phyloP scores from a whole-genome alignment of 2,797 vertebrate species.

The Serranus cabrilla region DNA sequence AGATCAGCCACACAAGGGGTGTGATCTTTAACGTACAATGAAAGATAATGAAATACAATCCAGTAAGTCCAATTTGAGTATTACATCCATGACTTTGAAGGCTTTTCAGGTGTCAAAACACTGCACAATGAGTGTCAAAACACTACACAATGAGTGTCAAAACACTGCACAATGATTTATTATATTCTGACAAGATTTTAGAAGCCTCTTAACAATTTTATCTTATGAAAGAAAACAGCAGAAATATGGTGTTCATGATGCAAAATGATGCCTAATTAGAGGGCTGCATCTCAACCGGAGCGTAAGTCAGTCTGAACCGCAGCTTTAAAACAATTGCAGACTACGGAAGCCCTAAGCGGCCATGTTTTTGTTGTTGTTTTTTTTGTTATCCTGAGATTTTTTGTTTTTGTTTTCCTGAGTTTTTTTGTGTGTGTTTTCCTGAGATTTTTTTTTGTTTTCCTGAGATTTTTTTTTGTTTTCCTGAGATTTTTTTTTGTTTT shows the following conservation, averaged over 20 bases:
- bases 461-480: no score
- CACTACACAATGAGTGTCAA: not conserved
- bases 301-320: no score
- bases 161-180: not conserved
- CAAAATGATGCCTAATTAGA: not conserved
- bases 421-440: no score
- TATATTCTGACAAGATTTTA: not conserved
- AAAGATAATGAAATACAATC: not conserved
- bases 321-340: no score
- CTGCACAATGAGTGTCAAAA: not conserved
- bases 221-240: not conserved
- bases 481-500: no score
- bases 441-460: no score
- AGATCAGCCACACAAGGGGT: not conserved
- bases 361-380: no score
- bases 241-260: not conserved
- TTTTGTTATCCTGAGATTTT: no score
- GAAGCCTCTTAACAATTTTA: no score
- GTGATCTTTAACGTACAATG: not conserved
- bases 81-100: not conserved
- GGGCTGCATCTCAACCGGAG: no score
- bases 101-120: not conserved
- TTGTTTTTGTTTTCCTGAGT: no score
- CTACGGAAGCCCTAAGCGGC: no score
- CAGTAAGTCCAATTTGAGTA: constrained; percentile 1